Conservation (phyloP, 2,797 vertebrate genomes). For the Acanthurus lineatus region DNA sequence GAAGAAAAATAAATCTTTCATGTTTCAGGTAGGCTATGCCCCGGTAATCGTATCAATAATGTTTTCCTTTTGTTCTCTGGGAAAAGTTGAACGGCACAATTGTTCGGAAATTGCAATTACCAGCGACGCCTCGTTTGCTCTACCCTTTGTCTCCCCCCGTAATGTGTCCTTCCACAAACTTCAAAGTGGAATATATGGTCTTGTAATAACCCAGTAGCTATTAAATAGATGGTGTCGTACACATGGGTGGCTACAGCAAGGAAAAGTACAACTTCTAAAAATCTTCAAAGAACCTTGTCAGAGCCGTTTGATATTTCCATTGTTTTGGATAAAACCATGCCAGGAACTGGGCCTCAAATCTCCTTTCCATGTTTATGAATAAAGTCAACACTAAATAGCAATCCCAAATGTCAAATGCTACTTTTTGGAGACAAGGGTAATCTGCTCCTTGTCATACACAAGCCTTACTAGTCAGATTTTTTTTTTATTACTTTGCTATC, state of each 20-base stretch:
- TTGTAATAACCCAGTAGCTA: constrained; percentile 75
- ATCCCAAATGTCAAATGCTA: constrained; percentile 75
- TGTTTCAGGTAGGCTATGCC: constrained; percentile 83
- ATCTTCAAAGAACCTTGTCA: constrained; percentile 76
- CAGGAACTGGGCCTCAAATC: constrained; percentile 64
- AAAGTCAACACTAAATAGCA: constrained; percentile 74
- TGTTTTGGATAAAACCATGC: constrained; percentile 72
- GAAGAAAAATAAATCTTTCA: constrained; percentile 82
- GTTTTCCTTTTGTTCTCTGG: constrained; percentile 84
- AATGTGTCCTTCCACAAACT: constrained; percentile 73
- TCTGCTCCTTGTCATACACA: constrained; percentile 80
- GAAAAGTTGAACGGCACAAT: constrained; percentile 79
- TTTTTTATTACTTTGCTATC: constrained; percentile 74
- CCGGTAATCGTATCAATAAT: constrained; percentile 84
- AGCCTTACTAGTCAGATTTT: constrained; percentile 78
- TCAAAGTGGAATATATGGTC: constrained; percentile 75
- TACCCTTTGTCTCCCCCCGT: constrained; percentile 74
- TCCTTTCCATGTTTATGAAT: constrained; percentile 72
- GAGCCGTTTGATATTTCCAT: constrained; percentile 66
- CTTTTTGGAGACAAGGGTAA: constrained; percentile 77
- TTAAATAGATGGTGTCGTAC: constrained; percentile 66
- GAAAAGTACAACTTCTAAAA: constrained; percentile 74
- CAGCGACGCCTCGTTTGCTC: constrained; percentile 67
- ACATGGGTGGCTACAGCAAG: constrained; percentile 43
- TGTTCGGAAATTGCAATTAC: constrained; percentile 84